Base-by-base conservation (phyloP, 2,797 vertebrate species). In the Ataeniobius toweri region DNA sequence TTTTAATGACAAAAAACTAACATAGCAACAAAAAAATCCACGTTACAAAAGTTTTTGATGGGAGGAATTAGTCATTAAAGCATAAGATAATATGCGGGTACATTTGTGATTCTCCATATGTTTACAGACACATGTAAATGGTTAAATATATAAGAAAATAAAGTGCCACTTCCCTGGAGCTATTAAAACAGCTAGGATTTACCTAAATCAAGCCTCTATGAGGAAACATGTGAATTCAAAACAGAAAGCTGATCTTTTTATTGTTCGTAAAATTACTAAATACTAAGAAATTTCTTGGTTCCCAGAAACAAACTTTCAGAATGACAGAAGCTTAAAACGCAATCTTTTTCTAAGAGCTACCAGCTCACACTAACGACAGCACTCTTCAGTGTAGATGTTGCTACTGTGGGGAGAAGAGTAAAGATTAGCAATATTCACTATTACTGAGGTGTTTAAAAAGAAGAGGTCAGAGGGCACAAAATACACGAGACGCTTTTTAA, bases 11-110 rank as follows among this genome's bases (percentile, higher is more conserved):
- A 83, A 79, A 82, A 80, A 93, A 88, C 79, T 24, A 31, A 53
- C 13, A 89, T 71, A 74, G 68, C 68, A 83, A 83, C 78, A 81
- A 72, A 88, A 85, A 92, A 89, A 86, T 88, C 79, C 81, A 88
- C 83, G 83, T 78, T 82, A 82, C 46, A 39, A 18, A 76, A 10
- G 36, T 7, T 58, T 48, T 63, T 16, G 10, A 24, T 28, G 31
- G 44, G 36, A 67, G 5, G 63, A 41, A 67, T 41, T 24, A 67
- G 61, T 36, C 28, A 63, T 8, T 63, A 36, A 63, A 36, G 16
- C 31, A 36, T 8, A 6, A 18, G 14, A 63, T 20, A 28, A 50
- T 16, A 51, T 51, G 7, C 4, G 50, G 14, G 16, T 51, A 13
- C 53, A 55, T 24, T 8, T 24, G 20, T 24, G 36, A 65, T 65